Conservation (phyloP, 35 echinoderm and acorn worm species). For the Heliocidaris erythrogramma region DNA sequence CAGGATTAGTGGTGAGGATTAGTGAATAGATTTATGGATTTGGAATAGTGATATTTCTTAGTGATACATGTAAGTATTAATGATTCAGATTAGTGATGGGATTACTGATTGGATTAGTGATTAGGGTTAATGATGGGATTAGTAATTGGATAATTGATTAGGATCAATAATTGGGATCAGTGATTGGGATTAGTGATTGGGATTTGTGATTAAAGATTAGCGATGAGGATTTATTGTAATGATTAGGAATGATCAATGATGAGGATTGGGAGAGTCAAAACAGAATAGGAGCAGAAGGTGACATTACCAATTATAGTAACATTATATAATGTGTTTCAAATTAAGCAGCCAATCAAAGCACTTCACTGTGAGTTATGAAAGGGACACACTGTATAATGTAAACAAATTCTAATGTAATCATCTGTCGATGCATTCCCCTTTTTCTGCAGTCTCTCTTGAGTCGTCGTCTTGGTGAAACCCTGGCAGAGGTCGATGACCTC, state of each 20-base stretch:
- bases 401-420: background rate
- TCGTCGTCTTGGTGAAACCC: slow-evolving; percentile 66
- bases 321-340: too few species aligned
- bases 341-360: background rate
- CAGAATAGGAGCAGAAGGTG: too few species aligned
- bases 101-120: background rate
- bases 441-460: slow-evolving; percentile 64
- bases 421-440: background rate
- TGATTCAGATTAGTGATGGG: background rate
- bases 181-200: too few species aligned
- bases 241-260: too few species aligned
- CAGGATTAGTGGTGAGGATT: background rate
- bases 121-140: background rate
- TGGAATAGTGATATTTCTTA: too few species aligned
- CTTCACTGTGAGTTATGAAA: background rate
- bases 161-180: background rate
- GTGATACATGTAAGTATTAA: background rate
- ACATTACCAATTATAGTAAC: too few species aligned
- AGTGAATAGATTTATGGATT: too few species aligned
- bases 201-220: too few species aligned
- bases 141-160: background rate
- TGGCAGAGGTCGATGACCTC: slow-evolving; percentile 57
- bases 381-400: background rate
- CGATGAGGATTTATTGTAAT: too few species aligned
- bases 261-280: too few species aligned